Conservation (phyloP, 2,113 vertebrate genomes). For the Centrocercus urophasianus region DNA sequence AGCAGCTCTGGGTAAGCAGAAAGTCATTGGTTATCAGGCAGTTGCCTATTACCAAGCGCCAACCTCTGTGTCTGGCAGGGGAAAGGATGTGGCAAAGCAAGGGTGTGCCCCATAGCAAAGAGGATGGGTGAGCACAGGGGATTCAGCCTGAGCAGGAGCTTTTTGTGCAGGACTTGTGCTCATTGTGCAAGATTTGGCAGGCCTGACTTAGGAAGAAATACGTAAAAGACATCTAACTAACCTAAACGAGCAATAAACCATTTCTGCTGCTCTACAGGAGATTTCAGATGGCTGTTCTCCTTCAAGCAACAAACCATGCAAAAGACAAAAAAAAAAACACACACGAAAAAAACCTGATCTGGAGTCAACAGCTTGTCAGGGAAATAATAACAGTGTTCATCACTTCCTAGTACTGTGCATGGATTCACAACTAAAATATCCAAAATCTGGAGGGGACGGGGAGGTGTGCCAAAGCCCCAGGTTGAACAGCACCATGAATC, state of each 20-base stretch:
- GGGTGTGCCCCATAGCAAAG: neutral
- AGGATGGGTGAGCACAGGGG: neutral
- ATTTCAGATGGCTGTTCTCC: neutral
- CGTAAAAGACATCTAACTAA: neutral
- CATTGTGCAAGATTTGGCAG: neutral
- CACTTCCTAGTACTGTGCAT: neutral
- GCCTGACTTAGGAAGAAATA: neutral
- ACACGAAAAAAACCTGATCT: neutral
- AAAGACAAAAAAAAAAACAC: neutral
- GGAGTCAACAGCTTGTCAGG: neutral
- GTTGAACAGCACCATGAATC: neutral
- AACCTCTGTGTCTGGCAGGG: neutral
- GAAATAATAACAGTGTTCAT: neutral
- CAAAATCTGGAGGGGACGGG: neutral
- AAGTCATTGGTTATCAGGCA: neutral
- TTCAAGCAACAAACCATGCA: neutral
- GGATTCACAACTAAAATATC: fast-evolving
- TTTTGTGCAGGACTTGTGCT: neutral
- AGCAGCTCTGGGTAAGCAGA: neutral
- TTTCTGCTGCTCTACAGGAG: neutral
- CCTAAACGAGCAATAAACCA: neutral
- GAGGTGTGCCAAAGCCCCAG: fast-evolving
- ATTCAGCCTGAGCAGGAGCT: neutral
- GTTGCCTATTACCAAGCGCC: neutral
- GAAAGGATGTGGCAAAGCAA: neutral